Evolutionary conservation across 2,113 vertebrate genomes (phyloP).

Genomic region (Misgurnus anguillicaudatus): DNA sequence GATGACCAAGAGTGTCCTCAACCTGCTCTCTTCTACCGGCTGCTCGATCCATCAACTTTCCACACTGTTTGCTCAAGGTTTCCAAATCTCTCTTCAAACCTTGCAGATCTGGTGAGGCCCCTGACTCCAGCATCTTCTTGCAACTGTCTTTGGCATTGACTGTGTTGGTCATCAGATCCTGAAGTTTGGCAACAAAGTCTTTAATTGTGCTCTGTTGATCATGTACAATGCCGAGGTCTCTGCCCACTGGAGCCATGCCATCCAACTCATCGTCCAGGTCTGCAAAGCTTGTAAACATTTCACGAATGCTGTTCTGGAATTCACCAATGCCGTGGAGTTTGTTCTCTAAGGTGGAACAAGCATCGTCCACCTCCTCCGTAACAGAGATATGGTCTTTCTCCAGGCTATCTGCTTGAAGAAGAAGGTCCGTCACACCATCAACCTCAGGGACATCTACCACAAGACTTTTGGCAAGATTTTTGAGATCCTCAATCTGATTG

Average conservation of each 20-base stretch:
- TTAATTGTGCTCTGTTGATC: constrained; percentile 82
- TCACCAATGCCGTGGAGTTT: constrained; percentile 95
- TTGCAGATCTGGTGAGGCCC: constrained; percentile 88
- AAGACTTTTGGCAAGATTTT: constrained; percentile 82
- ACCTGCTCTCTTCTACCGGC: constrained; percentile 83
- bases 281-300: constrained; percentile 92
- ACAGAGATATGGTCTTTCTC: constrained; percentile 78
- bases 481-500: constrained; percentile 79
- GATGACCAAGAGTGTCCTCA: constrained; percentile 72
- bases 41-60: constrained; percentile 90
- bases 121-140: constrained; percentile 88
- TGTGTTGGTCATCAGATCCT: constrained; percentile 82
- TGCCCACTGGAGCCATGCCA: constrained; percentile 86
- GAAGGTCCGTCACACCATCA: constrained; percentile 83
- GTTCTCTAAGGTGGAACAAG: constrained; percentile 84
- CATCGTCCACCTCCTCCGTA: constrained; percentile 81
- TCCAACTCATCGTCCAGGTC: constrained; percentile 97
- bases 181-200: constrained; percentile 83
- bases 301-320: constrained; percentile 93
- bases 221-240: constrained; percentile 76
- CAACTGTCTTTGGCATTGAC: constrained; percentile 85
- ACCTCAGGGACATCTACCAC: constrained; percentile 84
- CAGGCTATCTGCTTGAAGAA: constrained; percentile 82
- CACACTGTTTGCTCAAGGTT: constrained; percentile 91
- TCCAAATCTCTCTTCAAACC: constrained; percentile 93